A percentile compares a stretch with the other conserved stretches of the same genome.
These are phyloP conservation scores for Tetraneura akinire DNA, from an alignment of 1,140 invertebrate species.

Conservation along the genomic window DNA sequence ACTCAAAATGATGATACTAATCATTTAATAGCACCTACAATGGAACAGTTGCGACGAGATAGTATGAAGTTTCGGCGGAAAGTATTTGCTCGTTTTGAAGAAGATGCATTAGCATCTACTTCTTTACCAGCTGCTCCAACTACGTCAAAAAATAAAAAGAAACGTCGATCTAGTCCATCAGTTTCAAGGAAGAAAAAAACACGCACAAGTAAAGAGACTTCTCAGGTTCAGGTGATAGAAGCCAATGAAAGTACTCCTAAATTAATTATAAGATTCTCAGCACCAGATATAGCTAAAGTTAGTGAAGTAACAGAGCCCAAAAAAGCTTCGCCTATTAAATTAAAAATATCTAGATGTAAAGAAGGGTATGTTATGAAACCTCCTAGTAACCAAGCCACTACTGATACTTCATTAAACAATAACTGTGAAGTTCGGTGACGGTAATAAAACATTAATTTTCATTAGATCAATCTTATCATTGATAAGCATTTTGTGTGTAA, in stretches of 20 bases:
- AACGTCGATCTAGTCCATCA: slow-evolving; percentile 51
- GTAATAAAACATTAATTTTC: slow-evolving; percentile 4
- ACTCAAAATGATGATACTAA: slow-evolving; percentile 57
- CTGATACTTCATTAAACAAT: slow-evolving; percentile 66
- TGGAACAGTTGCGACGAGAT: slow-evolving; percentile 77
- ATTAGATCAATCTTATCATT: slow-evolving; percentile 39
- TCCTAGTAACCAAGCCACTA: slow-evolving; percentile 54
- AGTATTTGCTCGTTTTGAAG: slow-evolving; percentile 79
- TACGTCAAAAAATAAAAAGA: slow-evolving; percentile 48
- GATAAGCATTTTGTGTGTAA: slow-evolving; percentile 28
- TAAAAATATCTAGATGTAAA: slow-evolving; percentile 78
- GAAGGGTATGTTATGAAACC: slow-evolving; percentile 68
- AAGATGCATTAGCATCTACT: slow-evolving; percentile 62
- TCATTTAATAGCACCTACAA: slow-evolving; percentile 62
- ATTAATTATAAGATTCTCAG: slow-evolving; percentile 62
- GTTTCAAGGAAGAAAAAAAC: slow-evolving; percentile 63
- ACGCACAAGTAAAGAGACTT: slow-evolving; percentile 51
- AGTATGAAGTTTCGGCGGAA: slow-evolving; percentile 84
- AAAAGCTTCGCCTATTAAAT: slow-evolving; percentile 75
- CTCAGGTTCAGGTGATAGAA: slow-evolving; percentile 59
- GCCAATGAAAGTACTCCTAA: slow-evolving; percentile 66
- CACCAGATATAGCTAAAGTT: slow-evolving; percentile 52
- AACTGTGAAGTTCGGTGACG: slow-evolving; percentile 83
- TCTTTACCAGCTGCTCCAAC: slow-evolving; percentile 52
- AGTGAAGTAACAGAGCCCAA: slow-evolving; percentile 58